Base-by-base conservation (phyloP, 2,797 vertebrate species). In the Cyclopterus lumpus region DNA sequence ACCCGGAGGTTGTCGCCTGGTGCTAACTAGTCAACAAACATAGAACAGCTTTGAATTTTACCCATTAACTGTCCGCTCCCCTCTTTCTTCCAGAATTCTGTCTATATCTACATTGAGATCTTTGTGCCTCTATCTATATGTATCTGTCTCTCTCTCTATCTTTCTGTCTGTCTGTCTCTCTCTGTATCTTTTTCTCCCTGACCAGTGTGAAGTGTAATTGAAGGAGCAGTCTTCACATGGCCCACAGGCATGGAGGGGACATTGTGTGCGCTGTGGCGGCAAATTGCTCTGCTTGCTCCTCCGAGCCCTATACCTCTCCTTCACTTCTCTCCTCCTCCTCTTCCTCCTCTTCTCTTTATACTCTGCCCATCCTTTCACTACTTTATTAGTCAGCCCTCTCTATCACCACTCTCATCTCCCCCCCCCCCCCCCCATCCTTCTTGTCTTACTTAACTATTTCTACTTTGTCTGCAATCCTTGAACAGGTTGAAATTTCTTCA, bases 191-290 rank as follows among this genome's bases (percentile, higher is more conserved):
- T 87, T 80, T 85, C 83, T 86, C 81, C 80, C 80, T 90, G 91
- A 86, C 92, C 91, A 83, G 84, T 90, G 85, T 89, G 89, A 91
- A 92, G 89, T 93, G 90, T 93, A 94, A 94, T 94, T 93, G 90
- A 93, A 92, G 88, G 86, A 91, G 91, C 90, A 86, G 89, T 92
- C 88, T 91, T 93, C 92, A 91, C 92, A 87, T 91, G 91, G 91
- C 92, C 92, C 86, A 91, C 79, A 93, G 91, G 90, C 91, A 88
- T 91, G 86, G 87, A 93, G 89, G 89, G 92, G 91, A 94, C 92
- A 93, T 93, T 93, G 90, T 93, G 92, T 91, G 91, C 90, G 89
- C 91, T 90, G 91, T 93, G 93, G 91, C 90, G 93, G 91, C 88
- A 94, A 93, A 94, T 94, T 93, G 91, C 88, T 92, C 91, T 93